These are phyloP conservation scores for Pitangus sulphuratus DNA, from an alignment of 2,797 vertebrate genomes.

Conservation along the genomic window DNA sequence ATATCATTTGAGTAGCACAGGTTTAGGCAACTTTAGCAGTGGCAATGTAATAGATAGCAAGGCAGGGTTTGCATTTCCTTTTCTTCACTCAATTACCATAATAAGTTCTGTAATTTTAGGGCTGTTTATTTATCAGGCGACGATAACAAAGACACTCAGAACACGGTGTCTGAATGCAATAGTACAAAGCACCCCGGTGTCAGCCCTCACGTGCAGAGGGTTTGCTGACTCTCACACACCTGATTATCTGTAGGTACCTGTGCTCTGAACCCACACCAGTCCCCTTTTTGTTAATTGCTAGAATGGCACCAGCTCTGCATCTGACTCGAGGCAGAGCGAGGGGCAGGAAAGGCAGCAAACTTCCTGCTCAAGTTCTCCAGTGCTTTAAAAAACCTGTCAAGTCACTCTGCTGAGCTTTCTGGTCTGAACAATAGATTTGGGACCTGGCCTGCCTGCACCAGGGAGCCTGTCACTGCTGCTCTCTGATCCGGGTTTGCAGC, in stretches of 20 bases:
- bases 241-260: not conserved
- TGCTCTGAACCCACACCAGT: conserved; percentile 29
- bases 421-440: conserved; percentile 27
- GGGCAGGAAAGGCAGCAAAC: not conserved
- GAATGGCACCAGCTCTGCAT: not conserved
- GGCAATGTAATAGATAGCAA: conserved; percentile 71
- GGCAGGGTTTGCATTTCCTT: conserved; percentile 54
- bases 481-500: not conserved
- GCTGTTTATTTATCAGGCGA: conserved; percentile 79
- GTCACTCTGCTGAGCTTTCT: conserved; percentile 25
- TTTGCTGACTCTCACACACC: conserved; percentile 53
- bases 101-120: conserved; percentile 80
- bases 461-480: conserved; percentile 48
- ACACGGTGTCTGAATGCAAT: conserved; percentile 63
- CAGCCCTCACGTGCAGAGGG: conserved; percentile 22
- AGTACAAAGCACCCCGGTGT: conserved; percentile 62
- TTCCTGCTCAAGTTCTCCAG: conserved; percentile 48
- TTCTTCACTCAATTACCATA: conserved; percentile 79
- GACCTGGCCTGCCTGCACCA: conserved; percentile 13
- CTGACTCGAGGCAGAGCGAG: not conserved
- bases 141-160: conserved; percentile 72
- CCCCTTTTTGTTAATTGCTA: not conserved
- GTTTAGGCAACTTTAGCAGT: conserved; percentile 84
- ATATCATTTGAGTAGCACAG: conserved; percentile 73
- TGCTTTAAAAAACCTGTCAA: conserved; percentile 30